These are phyloP conservation scores for Oligia fasciuncula DNA, from an alignment of 2,888 invertebrate species.

Conservation along the genomic window DNA sequence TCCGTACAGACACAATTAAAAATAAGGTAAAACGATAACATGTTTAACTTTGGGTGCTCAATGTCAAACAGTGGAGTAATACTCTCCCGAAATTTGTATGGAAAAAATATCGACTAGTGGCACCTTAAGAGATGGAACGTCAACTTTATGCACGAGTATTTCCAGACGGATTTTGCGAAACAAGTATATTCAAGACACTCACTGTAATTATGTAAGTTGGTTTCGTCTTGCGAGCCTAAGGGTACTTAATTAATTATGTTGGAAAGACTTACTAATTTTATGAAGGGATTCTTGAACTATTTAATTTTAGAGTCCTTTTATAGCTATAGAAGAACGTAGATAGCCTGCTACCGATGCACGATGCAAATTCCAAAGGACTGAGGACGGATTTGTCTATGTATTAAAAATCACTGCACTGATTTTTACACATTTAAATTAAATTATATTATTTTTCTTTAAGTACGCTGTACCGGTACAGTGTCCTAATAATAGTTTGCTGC, in stretches of 20 bases:
- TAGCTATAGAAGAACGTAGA: background rate
- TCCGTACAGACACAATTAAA: too few relatives aligned
- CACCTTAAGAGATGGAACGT: constrained; percentile 16
- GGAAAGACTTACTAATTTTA: constrained; percentile 24
- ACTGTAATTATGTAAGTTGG: constrained; percentile 31
- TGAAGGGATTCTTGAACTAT: constrained; percentile 12
- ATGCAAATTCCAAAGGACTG: background rate
- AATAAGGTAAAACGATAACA: too few relatives aligned
- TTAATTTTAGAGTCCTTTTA: constrained; percentile 17
- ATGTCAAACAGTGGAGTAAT: too few relatives aligned
- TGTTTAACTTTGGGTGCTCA: too few relatives aligned
- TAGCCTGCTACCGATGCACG: background rate
- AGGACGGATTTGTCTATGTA: background rate
- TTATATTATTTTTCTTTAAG: too few relatives aligned
- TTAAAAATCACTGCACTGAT: background rate
- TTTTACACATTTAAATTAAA: too few relatives aligned
- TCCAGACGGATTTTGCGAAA: constrained; percentile 26
- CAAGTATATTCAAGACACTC: constrained; percentile 28
- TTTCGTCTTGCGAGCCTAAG: background rate
- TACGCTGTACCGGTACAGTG: too few relatives aligned
- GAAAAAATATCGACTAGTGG: too few relatives aligned
- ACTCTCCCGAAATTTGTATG: too few relatives aligned
- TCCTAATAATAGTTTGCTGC: too few relatives aligned
- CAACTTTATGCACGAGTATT: constrained; percentile 24
- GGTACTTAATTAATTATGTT: constrained; percentile 42